phyloP scores from a whole-genome alignment of 2,797 vertebrate species.

The Pampus argenteus region DNA sequence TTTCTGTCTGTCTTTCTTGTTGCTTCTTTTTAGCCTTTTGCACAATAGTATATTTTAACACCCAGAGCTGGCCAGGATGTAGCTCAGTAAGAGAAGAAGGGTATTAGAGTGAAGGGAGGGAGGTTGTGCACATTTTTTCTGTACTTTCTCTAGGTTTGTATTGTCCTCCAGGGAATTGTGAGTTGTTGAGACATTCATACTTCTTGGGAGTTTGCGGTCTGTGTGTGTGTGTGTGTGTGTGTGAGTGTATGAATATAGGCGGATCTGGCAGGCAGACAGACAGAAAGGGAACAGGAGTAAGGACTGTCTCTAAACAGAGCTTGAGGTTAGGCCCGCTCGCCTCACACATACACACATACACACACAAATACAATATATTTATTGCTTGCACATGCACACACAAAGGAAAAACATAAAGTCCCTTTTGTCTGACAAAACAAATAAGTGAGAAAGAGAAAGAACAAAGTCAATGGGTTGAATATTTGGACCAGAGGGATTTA shows the following conservation, averaged over 20 bases:
- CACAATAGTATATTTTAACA: slow-evolving; percentile 50
- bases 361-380: no score
- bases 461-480: slow-evolving; percentile 46
- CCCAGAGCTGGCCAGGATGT: slow-evolving; percentile 39
- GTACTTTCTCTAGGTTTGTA: slow-evolving; percentile 41
- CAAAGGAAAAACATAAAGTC: slow-evolving; percentile 58
- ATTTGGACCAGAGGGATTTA: slow-evolving; percentile 68
- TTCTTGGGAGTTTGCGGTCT: slow-evolving; percentile 43
- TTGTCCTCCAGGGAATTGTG: slow-evolving; percentile 49
- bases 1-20: slow-evolving; percentile 26
- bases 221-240: slow-evolving; percentile 35
- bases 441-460: slow-evolving; percentile 38
- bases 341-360: slow-evolving; percentile 51
- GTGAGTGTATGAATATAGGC: slow-evolving; percentile 45
- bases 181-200: slow-evolving; percentile 61
- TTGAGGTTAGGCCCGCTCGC: slow-evolving; percentile 66
- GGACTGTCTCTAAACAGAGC: slow-evolving; percentile 70
- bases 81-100: slow-evolving; percentile 40
- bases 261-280: slow-evolving; percentile 63
- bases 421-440: slow-evolving; percentile 73
- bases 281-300: slow-evolving; percentile 41
- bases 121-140: slow-evolving; percentile 38
- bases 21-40: slow-evolving; percentile 29
- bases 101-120: slow-evolving; percentile 49
- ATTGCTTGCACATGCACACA: slow-evolving; percentile 9